Evolutionary conservation across 2,797 vertebrate species (phyloP), one percentile per base, ranked within the genome.

Genomic region (Pitangus sulphuratus): DNA sequence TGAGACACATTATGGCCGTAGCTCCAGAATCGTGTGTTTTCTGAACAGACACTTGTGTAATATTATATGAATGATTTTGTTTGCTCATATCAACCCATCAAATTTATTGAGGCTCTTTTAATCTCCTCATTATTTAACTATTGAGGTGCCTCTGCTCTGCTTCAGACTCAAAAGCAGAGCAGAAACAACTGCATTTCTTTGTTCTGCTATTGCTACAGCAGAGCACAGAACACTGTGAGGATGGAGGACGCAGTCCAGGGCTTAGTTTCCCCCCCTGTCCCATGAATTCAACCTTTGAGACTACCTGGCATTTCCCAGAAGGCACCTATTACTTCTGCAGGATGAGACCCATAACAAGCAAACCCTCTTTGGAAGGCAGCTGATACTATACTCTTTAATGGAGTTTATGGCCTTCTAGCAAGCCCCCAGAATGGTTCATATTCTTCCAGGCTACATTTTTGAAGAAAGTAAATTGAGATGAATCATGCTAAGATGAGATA

Each of bases 381-480:
- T 85, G 87, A 68, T 85, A 24, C n/a, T 44, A 22, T 53, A 30
- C 58, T 96, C 83, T 93, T 93, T 93, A 90, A 93, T 68, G 51
- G 90, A 83, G 28, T 95, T 94, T 91, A 90, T 84, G 90, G 97
- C 91, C 94, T 96, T 95, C 93, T 84, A 89, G 86, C 92, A 91
- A 97, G 88, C 80, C 90, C 69, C 37, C 91, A 56, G 1, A 95
- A 93, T 66, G 84, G 87, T 93, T 88, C n/a, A 42, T 95, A 95
- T 97, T 97, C 95, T 97, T 95, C 87, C 87, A 95, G 94, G 93
- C 88, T 83, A 77, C 93, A 65, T 97, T 97, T 97, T 79, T 93
- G 94, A 97, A 92, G 96, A 97, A 97, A 98, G 95, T 91, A 97
- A 98, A 98, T 97, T 92, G 97, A 97, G 97, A 98, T 97, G 96